Conservation (phyloP, 2,888 invertebrate genomes). For the Acronicta psi region DNA sequence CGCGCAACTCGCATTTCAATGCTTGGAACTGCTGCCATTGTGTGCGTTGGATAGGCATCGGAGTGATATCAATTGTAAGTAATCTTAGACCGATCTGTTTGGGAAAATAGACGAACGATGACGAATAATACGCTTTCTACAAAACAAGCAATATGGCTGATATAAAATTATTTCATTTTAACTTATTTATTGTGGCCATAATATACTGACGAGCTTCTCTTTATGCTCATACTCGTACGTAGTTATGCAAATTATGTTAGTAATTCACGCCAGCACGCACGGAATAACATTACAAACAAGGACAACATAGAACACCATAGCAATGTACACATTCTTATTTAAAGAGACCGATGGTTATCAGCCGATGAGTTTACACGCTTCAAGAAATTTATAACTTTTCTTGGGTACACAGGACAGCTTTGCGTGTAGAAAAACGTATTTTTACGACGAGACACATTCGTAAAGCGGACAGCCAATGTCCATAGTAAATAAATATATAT, state of each 20-base stretch:
- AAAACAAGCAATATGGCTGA: background rate
- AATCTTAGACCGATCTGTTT: conserved; percentile 31
- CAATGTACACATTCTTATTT: conserved; percentile 48
- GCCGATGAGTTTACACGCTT: conserved; percentile 23
- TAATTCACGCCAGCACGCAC: conserved; percentile 42
- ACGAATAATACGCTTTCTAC: background rate
- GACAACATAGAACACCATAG: conserved; percentile 33
- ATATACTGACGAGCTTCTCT: conserved; percentile 18
- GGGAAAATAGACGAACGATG: conserved; percentile 22
- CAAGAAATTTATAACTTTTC: conserved; percentile 35
- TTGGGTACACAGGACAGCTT: conserved; percentile 26
- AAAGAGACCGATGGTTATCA: conserved; percentile 39
- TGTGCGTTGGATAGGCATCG: conserved; percentile 38
- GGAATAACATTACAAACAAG: conserved; percentile 44
- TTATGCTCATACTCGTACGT: conserved; percentile 38
- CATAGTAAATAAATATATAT: conserved; percentile 65
- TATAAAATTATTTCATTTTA: conserved; percentile 1
- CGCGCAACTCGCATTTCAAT: conserved; percentile 44
- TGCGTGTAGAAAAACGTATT: conserved; percentile 42
- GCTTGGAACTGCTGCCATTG: conserved; percentile 36
- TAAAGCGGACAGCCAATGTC: conserved; percentile 58
- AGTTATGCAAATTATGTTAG: conserved; percentile 49
- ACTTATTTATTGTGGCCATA: conserved; percentile 16
- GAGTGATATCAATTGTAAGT: conserved; percentile 44
- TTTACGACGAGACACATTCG: conserved; percentile 53